A percentile compares a stretch with the other conserved stretches of the same genome.
Evolutionary conservation across 2,888 invertebrate genomes (phyloP).

Genomic region (Apodemia duryi): DNA sequence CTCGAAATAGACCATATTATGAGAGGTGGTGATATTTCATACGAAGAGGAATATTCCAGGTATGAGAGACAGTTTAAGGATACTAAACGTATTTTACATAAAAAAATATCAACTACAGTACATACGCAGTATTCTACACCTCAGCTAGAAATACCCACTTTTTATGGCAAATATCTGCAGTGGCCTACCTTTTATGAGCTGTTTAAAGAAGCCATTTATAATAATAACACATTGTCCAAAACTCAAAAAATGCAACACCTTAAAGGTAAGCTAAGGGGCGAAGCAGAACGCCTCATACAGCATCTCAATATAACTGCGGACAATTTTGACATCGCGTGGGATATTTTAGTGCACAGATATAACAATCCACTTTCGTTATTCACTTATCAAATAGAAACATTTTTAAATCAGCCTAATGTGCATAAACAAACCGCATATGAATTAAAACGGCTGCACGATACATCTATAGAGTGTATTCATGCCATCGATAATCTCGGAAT

Average conservation of each 20-base stretch:
- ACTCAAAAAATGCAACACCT: too few relatives aligned
- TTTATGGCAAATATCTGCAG: slow-evolving; percentile 27
- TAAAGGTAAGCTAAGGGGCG: too few relatives aligned
- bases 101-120: slow-evolving; percentile 4
- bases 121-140: slow-evolving; percentile 22
- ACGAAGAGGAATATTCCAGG: neutral
- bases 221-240: too few relatives aligned
- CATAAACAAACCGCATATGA: slow-evolving; percentile 23
- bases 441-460: slow-evolving; percentile 23
- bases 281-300: slow-evolving; percentile 26
- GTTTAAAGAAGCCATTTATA: slow-evolving; percentile 27
- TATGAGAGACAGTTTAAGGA: neutral
- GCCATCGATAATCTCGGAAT: slow-evolving; percentile 26
- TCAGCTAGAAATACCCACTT: slow-evolving; percentile 25
- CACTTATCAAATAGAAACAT: slow-evolving; percentile 17
- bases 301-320: slow-evolving; percentile 24
- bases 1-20: neutral
- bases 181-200: slow-evolving; percentile 29
- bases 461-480: slow-evolving; percentile 23
- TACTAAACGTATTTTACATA: slow-evolving; percentile 19
- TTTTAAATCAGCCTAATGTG: slow-evolving; percentile 22
- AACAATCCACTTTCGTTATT: slow-evolving; percentile 28
- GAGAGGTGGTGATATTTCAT: neutral
- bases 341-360: slow-evolving; percentile 29
- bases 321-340: slow-evolving; percentile 24